phyloP scores from a whole-genome alignment of 2,888 invertebrate species.

The Trimorus sp. region DNA sequence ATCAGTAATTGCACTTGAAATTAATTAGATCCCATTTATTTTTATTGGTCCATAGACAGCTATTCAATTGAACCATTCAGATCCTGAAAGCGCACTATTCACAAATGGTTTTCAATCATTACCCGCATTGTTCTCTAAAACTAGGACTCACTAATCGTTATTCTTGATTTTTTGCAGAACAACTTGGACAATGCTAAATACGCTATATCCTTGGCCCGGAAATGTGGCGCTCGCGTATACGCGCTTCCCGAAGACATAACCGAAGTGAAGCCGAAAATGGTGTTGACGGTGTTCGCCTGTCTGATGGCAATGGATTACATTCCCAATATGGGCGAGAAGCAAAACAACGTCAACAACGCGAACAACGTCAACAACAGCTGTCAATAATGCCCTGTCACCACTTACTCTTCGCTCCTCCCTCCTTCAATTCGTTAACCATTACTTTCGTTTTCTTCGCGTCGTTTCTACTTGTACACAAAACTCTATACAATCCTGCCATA shows the following conservation, averaged over 20 bases:
- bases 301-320: conserved; percentile 99
- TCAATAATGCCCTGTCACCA: conserved; percentile 45
- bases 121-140: too few species aligned
- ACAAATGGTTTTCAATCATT: too few species aligned
- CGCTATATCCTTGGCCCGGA: conserved; percentile 98
- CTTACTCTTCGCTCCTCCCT: not conserved
- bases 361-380: conserved; percentile 71
- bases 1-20: too few species aligned
- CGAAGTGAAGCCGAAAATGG: conserved; percentile 99
- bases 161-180: conserved; percentile 84
- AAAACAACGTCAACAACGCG: conserved; percentile 73
- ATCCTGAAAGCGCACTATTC: too few species aligned
- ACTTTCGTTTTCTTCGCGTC: conserved; percentile 17
- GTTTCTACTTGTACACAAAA: conserved; percentile 45
- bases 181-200: conserved; percentile 99
- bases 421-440: not conserved
- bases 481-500: conserved; percentile 64
- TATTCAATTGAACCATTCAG: too few species aligned
- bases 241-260: conserved; percentile 99
- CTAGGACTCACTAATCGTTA: too few species aligned
- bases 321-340: conserved; percentile 89
- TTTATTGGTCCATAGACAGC: too few species aligned
- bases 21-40: too few species aligned
- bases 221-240: conserved; percentile 98
- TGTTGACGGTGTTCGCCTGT: conserved; percentile 99